Conservation (phyloP, 2,888 invertebrate species). For the Hemicrepidius hirtus region DNA sequence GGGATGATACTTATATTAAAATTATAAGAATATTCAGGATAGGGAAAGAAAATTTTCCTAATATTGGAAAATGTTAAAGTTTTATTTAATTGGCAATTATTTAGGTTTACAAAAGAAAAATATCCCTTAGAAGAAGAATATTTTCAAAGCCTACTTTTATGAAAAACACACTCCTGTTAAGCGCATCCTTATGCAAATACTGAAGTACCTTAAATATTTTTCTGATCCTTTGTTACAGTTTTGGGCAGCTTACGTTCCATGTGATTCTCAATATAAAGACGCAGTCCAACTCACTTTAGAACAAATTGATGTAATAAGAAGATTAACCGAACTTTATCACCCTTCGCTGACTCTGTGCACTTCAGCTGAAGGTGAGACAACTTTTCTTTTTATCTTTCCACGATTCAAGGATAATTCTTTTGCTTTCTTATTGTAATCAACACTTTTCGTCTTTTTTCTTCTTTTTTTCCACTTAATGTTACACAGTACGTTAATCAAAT, state of each 20-base stretch:
- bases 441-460: neutral
- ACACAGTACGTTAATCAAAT: conserved; percentile 22
- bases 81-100: no score
- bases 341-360: conserved; percentile 86
- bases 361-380: conserved; percentile 81
- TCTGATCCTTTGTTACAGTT: conserved; percentile 81
- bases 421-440: conserved; percentile 1
- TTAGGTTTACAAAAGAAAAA: no score
- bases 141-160: no score
- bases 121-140: no score
- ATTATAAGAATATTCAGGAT: no score
- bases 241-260: conserved; percentile 91
- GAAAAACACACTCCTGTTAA: no score
- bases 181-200: no score
- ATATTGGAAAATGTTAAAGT: no score
- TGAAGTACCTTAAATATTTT: no score
- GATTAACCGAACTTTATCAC: conserved; percentile 86
- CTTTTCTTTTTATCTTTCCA: conserved; percentile 39
- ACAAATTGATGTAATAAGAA: conserved; percentile 89
- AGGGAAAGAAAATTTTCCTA: no score
- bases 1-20: no score
- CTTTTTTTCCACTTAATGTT: conserved; percentile 13
- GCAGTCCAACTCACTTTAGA: conserved; percentile 89
- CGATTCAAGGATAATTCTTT: conserved; percentile 12
- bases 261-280: conserved; percentile 88